Percentiles rank a stretch among this genome's conserved stretches.
phyloP scores from a whole-genome alignment of 2,797 vertebrate genomes.

The Euphonia xanthogaster region DNA sequence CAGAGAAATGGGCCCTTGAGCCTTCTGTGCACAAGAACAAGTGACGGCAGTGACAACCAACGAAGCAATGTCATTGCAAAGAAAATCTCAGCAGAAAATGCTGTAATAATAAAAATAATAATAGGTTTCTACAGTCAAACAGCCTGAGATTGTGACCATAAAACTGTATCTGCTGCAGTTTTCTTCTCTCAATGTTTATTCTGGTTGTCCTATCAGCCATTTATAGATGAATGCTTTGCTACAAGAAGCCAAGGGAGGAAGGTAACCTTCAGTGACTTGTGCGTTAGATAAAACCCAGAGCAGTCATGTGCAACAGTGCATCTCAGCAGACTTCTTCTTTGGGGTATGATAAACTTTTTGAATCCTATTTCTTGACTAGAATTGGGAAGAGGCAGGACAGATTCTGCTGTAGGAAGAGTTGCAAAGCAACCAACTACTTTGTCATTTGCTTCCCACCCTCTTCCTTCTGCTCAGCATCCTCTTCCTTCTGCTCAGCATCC shows the following conservation, averaged over 20 bases:
- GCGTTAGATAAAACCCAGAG: not conserved
- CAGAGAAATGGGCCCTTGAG: not conserved
- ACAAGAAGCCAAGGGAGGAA: not conserved
- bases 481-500: not conserved
- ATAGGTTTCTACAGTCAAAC: not conserved
- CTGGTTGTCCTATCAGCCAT: not conserved
- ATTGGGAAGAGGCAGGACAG: not conserved
- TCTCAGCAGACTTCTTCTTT: not conserved
- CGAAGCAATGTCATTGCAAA: not conserved
- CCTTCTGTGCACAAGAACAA: not conserved
- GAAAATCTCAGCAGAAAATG: not conserved
- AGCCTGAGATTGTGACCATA: not conserved
- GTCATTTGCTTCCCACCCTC: not conserved
- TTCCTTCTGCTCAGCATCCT: not conserved
- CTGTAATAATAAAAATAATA: not conserved
- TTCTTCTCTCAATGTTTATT: not conserved
- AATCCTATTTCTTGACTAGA: not conserved
- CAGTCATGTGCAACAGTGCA: not conserved
- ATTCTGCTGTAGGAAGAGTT: not conserved
- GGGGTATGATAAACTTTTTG: not conserved
- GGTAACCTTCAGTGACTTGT: not conserved
- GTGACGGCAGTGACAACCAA: not conserved
- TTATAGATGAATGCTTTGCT: not conserved
- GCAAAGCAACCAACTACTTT: not conserved
- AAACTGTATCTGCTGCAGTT: not conserved